phyloP scores from a whole-genome alignment of 1,140 invertebrate genomes.

The Rhagoletis zephyria region DNA sequence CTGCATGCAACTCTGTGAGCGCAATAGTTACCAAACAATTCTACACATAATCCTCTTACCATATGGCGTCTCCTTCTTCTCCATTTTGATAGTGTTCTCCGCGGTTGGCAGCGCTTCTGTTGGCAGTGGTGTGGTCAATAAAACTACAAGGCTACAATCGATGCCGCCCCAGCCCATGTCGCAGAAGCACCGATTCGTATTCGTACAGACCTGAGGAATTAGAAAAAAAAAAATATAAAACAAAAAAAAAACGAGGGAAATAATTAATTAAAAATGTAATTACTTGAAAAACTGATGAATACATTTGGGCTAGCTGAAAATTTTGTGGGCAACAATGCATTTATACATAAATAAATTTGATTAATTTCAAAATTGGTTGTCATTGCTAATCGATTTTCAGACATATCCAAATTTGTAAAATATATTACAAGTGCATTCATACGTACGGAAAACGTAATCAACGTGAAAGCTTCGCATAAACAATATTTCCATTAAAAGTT shows the following conservation, averaged over 20 bases:
- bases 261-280: not conserved
- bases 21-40: not conserved
- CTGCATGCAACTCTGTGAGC: not conserved
- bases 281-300: not conserved
- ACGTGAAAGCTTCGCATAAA: conserved; percentile 25
- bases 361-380: too few species aligned
- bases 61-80: conserved; percentile 90
- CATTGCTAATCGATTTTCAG: too few species aligned
- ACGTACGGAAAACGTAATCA: not conserved
- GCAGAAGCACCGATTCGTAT: conserved; percentile 93
- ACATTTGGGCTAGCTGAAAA: too few species aligned
- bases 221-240: conserved; percentile 1
- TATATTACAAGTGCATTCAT: not conserved
- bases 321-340: too few species aligned
- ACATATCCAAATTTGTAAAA: not conserved
- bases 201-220: conserved; percentile 87
- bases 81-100: conserved; percentile 79
- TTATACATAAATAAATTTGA: too few species aligned
- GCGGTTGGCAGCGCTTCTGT: conserved; percentile 74
- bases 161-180: conserved; percentile 88
- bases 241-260: not conserved
- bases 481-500: conserved; percentile 39
- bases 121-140: conserved; percentile 77
- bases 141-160: conserved; percentile 87
- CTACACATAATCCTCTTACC: conserved; percentile 77